phyloP scores from a whole-genome alignment of 2,113 vertebrate genomes.

The Ophiodon elongatus region DNA sequence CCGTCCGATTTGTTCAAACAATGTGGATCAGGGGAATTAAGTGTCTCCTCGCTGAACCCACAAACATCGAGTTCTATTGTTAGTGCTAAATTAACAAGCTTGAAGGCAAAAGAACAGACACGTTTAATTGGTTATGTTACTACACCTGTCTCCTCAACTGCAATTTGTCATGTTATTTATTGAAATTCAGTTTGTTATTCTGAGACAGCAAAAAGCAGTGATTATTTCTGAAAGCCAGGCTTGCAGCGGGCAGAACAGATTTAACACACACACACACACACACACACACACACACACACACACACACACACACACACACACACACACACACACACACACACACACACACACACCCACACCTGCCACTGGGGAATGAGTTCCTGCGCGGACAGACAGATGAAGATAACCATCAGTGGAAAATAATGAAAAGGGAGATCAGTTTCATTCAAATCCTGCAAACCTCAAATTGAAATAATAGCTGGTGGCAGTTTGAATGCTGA shows the following conservation, averaged over 20 bases:
- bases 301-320: conserved; percentile 15
- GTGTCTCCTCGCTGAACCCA: neutral
- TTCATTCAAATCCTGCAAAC: conserved; percentile 68
- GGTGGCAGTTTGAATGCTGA: conserved; percentile 55
- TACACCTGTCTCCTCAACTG: neutral
- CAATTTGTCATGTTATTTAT: neutral
- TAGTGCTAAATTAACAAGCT: neutral
- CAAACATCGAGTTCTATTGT: neutral
- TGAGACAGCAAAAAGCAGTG: conserved; percentile 7
- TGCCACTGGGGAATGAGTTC: conserved; percentile 37
- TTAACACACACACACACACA: conserved; percentile 8
- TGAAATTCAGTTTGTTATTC: conserved; percentile 8
- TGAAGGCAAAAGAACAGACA: neutral
- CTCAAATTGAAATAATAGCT: conserved; percentile 74
- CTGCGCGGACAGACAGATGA: conserved; percentile 29
- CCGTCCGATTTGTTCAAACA: neutral
- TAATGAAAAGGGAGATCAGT: conserved; percentile 74
- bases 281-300: conserved; percentile 13
- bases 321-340: conserved; percentile 18
- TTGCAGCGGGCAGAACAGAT: neutral
- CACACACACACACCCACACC: conserved; percentile 12
- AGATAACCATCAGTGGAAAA: conserved; percentile 64
- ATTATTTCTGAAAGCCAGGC: conserved; percentile 31
- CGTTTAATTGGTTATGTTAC: neutral
- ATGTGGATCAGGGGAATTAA: neutral